A percentile compares a stretch with the other conserved stretches of the same genome.
These are phyloP conservation scores for Tipula vernalis DNA, from an alignment of 2,888 invertebrate genomes.

Conservation along the genomic window DNA sequence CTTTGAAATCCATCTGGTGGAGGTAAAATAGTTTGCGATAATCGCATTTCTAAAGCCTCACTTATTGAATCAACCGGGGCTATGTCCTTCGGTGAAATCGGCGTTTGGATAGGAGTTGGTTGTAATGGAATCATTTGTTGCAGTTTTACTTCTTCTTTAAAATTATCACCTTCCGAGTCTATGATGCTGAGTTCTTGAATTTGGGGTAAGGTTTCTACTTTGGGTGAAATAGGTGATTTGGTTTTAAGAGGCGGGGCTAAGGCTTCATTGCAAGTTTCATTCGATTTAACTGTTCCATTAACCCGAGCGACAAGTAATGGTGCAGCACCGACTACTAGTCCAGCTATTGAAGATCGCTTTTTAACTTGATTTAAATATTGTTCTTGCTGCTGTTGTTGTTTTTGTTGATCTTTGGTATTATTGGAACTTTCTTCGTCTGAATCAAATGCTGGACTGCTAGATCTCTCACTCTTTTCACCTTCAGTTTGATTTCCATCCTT, in stretches of 20 bases:
- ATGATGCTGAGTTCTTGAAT: conserved; percentile 51
- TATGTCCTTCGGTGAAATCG: conserved; percentile 23
- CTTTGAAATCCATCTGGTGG: conserved; percentile 61
- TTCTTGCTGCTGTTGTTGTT: conserved; percentile 26
- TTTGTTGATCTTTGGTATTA: conserved; percentile 34
- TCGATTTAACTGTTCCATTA: conserved; percentile 21
- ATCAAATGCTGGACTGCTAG: conserved; percentile 88
- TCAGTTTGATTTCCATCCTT: conserved; percentile 27
- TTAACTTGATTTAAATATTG: conserved; percentile 27
- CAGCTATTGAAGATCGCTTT: conserved; percentile 33
- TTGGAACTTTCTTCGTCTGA: conserved; percentile 82
- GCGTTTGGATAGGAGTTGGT: conserved; percentile 21
- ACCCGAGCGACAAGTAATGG: conserved; percentile 31
- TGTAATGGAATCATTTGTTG: conserved; percentile 20
- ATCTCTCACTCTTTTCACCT: conserved; percentile 64
- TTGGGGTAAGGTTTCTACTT: conserved; percentile 41
- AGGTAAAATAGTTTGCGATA: conserved; percentile 56
- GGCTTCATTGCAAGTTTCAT: conserved; percentile 12
- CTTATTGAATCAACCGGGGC: conserved; percentile 31
- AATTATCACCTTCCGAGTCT: conserved; percentile 42
- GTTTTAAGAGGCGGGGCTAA: background rate
- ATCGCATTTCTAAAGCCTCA: conserved; percentile 33
- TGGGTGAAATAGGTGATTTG: conserved; percentile 11
- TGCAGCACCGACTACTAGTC: conserved; percentile 33
- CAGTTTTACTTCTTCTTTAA: background rate